A percentile compares a stretch with the other conserved stretches of the same genome.
Evolutionary conservation across 1,140 invertebrate genomes (phyloP).

Genomic region (Apocrypta bakeri): DNA sequence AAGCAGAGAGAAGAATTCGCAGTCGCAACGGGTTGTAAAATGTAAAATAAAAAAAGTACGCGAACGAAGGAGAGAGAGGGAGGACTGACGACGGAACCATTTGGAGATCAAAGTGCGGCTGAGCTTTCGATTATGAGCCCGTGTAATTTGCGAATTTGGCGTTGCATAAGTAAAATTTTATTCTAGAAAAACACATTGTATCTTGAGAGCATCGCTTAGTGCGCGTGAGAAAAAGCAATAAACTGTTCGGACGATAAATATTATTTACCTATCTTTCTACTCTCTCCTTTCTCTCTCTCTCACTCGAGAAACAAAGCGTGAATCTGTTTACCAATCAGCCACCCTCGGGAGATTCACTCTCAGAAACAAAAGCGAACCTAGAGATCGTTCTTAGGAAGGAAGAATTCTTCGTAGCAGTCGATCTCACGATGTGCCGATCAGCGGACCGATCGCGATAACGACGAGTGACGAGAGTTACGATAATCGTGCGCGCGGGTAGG

Average conservation of each 20-base stretch:
- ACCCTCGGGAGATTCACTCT: background rate
- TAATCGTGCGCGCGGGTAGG: constrained; percentile 39
- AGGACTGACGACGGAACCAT: background rate
- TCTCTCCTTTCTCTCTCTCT: no score
- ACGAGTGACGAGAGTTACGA: constrained; percentile 53
- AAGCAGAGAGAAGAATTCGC: background rate
- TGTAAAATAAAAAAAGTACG: background rate
- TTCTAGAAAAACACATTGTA: no score
- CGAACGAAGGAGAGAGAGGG: background rate
- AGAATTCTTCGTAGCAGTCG: constrained; percentile 37
- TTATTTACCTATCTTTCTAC: constrained; percentile 2
- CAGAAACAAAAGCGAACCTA: constrained; percentile 48
- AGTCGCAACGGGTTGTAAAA: constrained; percentile 30
- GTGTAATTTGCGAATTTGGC: background rate
- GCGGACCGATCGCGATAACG: constrained; percentile 47
- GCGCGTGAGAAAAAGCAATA: background rate
- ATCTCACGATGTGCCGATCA: constrained; percentile 48
- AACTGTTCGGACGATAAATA: background rate
- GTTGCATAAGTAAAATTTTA: background rate
- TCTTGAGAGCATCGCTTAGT: no score
- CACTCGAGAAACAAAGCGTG: constrained; percentile 10
- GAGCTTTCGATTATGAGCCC: background rate
- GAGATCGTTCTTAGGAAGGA: constrained; percentile 18
- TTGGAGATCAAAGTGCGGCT: constrained; percentile 49
- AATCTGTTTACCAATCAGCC: constrained; percentile 6